These are phyloP conservation scores for Felis chaus DNA, from an alignment of 2,113 vertebrate genomes.

Conservation along the genomic window DNA sequence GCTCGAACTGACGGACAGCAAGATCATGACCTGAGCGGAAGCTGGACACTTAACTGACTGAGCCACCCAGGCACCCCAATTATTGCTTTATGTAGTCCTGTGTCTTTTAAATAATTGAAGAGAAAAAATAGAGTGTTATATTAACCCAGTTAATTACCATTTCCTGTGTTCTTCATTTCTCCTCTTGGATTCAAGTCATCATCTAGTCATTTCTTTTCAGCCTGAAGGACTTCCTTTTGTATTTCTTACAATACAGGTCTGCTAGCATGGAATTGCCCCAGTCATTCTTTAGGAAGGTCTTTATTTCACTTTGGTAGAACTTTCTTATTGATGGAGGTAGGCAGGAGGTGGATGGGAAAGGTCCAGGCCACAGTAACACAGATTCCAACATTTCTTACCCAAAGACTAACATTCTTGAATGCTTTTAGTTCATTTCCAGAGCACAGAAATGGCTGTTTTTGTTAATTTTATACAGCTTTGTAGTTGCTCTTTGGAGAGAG, in stretches of 20 bases:
- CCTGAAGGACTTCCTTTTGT: background rate
- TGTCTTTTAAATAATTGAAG: background rate
- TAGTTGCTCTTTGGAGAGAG: background rate
- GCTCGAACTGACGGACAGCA: too few species aligned
- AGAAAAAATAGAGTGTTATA: background rate
- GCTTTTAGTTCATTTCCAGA: background rate
- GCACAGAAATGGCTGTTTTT: background rate
- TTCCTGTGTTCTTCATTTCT: background rate
- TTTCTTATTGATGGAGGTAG: background rate
- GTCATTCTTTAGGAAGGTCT: background rate
- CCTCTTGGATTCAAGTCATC: background rate
- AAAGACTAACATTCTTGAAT: background rate
- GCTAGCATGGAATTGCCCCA: background rate
- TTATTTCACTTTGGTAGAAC: background rate
- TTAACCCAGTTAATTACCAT: background rate
- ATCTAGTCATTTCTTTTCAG: background rate
- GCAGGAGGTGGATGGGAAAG: background rate
- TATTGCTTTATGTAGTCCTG: background rate
- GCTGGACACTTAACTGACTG: too few species aligned
- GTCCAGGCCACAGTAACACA: background rate
- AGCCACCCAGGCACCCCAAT: background rate
- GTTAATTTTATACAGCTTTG: background rate
- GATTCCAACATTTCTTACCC: background rate
- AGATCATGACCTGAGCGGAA: too few species aligned
- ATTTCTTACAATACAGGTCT: background rate